Conservation (phyloP, 2,888 invertebrate genomes). For the Cremastobaeus sp. region DNA sequence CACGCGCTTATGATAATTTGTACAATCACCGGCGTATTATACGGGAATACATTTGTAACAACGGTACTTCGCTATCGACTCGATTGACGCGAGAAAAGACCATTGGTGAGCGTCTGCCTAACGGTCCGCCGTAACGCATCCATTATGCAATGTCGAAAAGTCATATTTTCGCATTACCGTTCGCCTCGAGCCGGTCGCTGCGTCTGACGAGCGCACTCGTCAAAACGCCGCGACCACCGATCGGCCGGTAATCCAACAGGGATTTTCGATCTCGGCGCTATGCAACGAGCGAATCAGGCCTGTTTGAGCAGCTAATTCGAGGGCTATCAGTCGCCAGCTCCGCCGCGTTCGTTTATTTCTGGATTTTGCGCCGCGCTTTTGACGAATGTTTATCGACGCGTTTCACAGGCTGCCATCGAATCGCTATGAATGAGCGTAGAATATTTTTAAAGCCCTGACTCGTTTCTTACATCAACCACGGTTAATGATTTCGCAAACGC, state of each 20-base stretch:
- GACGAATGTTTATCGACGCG: slow-evolving; percentile 25
- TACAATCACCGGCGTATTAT: slow-evolving; percentile 22
- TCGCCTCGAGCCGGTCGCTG: not conserved
- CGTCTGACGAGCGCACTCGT: not conserved
- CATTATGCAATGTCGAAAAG: slow-evolving; percentile 31
- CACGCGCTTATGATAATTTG: slow-evolving; percentile 52
- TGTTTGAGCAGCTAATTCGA: too few relatives aligned
- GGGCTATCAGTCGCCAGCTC: too few relatives aligned
- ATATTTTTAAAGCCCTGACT: slow-evolving; percentile 36
- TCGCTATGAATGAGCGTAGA: slow-evolving; percentile 10
- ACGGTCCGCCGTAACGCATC: slow-evolving; percentile 36
- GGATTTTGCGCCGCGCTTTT: too few relatives aligned
- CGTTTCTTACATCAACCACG: slow-evolving; percentile 19
- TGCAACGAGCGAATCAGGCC: too few relatives aligned
- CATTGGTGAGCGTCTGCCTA: slow-evolving; percentile 36
- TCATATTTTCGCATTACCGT: slow-evolving; percentile 2
- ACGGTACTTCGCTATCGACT: slow-evolving; percentile 52
- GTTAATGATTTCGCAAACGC: slow-evolving; percentile 30
- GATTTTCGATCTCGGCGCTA: not conserved
- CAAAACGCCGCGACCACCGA: not conserved
- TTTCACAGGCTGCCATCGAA: slow-evolving; percentile 7
- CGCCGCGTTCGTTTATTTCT: too few relatives aligned
- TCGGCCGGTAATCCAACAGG: not conserved
- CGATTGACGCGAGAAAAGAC: slow-evolving; percentile 41
- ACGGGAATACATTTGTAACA: slow-evolving; percentile 41